Percentiles rank a stretch among this genome's conserved stretches.
Conservation (phyloP, 2,888 invertebrate species). For the Lydus trimaculatus region DNA sequence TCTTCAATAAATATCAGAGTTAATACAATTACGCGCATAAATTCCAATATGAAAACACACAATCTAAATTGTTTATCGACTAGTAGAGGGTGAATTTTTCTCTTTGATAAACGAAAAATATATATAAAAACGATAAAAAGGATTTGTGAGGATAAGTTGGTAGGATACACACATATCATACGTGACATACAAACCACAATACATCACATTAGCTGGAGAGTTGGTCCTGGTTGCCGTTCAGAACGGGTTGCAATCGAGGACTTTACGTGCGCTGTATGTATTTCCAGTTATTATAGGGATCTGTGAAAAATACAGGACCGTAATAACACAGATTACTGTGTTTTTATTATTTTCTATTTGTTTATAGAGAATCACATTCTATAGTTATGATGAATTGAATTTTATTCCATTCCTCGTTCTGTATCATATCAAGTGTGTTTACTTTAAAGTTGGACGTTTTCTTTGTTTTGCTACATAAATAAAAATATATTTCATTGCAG, state of each 20-base stretch:
- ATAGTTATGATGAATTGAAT: conserved; percentile 6
- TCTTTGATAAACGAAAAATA: too few relatives aligned
- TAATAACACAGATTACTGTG: conserved; percentile 13
- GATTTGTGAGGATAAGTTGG: conserved; percentile 27
- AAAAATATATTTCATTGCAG: conserved; percentile 11
- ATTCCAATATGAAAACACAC: background rate
- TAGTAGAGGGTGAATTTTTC: background rate
- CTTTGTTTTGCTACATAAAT: background rate
- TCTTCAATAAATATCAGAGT: background rate
- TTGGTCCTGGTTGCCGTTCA: conserved; percentile 12
- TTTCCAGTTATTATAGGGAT: conserved; percentile 29
- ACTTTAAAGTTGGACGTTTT: conserved; percentile 6
- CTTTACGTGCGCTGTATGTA: conserved; percentile 34
- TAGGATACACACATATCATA: conserved; percentile 34
- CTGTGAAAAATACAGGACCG: conserved; percentile 20
- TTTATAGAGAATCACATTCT: background rate
- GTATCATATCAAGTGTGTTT: conserved; percentile 2
- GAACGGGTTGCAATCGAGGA: conserved; percentile 22
- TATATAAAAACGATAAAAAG: conserved; percentile 31
- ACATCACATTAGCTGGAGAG: conserved; percentile 34
- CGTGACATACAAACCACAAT: conserved; percentile 39
- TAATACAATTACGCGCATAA: background rate
- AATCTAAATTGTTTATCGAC: background rate
- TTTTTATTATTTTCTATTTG: conserved; percentile 2
- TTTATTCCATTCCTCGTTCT: background rate